phyloP scores from a whole-genome alignment of 1,140 invertebrate species.

The Temnothorax longispinosus region DNA sequence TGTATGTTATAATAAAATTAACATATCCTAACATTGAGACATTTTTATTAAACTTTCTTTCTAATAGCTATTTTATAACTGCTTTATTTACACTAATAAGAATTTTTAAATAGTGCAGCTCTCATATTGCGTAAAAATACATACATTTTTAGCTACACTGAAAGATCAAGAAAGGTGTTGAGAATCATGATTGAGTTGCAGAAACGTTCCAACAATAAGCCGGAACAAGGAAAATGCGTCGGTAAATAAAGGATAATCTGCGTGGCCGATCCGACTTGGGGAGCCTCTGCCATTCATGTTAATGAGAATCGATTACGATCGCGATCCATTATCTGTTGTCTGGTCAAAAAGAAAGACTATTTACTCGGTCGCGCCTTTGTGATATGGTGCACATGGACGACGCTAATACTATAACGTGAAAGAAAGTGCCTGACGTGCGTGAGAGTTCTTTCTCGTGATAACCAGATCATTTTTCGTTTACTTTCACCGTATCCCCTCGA shows the following conservation, averaged over 20 bases:
- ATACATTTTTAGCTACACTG: not conserved
- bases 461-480: constrained; percentile 75
- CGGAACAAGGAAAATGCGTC: constrained; percentile 65
- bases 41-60: not conserved
- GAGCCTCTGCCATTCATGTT: constrained; percentile 63
- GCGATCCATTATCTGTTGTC: constrained; percentile 47
- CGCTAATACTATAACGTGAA: constrained; percentile 42
- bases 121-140: not conserved
- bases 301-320: constrained; percentile 74
- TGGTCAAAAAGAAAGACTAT: constrained; percentile 66
- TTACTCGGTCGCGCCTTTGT: constrained; percentile 17
- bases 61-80: not conserved
- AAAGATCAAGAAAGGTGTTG: not conserved
- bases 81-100: not conserved
- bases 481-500: constrained; percentile 74
- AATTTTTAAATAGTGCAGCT: not conserved
- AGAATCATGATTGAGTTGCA: not conserved
- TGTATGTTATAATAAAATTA: not conserved
- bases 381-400: constrained; percentile 40
- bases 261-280: constrained; percentile 18
- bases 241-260: constrained; percentile 57
- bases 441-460: constrained; percentile 69
- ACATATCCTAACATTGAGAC: not conserved
- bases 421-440: constrained; percentile 61
- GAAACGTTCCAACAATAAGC: constrained; percentile 64